A percentile compares a stretch with the other conserved stretches of the same genome.
Conservation (phyloP, 2,113 vertebrate genomes). For the Microtus ochrogaster region DNA sequence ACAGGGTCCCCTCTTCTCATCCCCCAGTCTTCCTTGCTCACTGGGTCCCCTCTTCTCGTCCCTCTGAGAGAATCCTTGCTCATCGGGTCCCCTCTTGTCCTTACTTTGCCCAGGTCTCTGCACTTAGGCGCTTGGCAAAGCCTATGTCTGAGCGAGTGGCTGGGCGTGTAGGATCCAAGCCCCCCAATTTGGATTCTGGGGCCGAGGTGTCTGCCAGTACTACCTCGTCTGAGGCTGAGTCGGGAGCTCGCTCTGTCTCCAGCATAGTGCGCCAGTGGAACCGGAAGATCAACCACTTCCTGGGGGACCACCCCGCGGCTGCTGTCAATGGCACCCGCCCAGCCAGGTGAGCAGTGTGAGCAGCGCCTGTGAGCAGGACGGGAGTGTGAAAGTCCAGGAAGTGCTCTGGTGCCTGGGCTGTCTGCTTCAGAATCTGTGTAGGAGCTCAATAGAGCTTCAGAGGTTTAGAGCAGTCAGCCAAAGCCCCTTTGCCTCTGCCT, state of each 20-base stretch:
- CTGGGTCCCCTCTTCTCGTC: rapidly evolving
- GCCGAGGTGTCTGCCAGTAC: slow-evolving; percentile 93
- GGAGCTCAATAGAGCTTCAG: slow-evolving; percentile 67
- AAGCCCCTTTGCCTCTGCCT: neutral
- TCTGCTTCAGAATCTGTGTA: neutral
- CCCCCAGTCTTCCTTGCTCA: neutral
- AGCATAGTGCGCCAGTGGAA: slow-evolving; percentile 98
- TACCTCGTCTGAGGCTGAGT: slow-evolving; percentile 93
- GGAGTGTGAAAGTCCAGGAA: neutral
- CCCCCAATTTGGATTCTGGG: slow-evolving; percentile 89
- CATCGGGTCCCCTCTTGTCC: rapidly evolving
- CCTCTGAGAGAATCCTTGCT: too few species aligned
- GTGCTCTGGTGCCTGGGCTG: too few species aligned
- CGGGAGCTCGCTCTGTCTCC: slow-evolving; percentile 90
- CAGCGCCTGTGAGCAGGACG: rapidly evolving
- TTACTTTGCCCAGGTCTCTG: slow-evolving; percentile 87
- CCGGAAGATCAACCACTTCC: slow-evolving; percentile 92
- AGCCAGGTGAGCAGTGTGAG: slow-evolving; percentile 80
- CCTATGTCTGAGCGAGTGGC: slow-evolving; percentile 95
- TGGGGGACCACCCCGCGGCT: slow-evolving; percentile 89
- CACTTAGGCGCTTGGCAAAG: slow-evolving; percentile 94
- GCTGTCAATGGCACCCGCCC: slow-evolving; percentile 84
- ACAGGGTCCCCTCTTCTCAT: rapidly evolving
- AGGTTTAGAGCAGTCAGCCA: neutral
- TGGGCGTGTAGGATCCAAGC: slow-evolving; percentile 86